Percentiles rank a stretch among this genome's conserved stretches.
Evolutionary conservation across 1,140 invertebrate species (phyloP).

Genomic region (Heliconius eleuchia): DNA sequence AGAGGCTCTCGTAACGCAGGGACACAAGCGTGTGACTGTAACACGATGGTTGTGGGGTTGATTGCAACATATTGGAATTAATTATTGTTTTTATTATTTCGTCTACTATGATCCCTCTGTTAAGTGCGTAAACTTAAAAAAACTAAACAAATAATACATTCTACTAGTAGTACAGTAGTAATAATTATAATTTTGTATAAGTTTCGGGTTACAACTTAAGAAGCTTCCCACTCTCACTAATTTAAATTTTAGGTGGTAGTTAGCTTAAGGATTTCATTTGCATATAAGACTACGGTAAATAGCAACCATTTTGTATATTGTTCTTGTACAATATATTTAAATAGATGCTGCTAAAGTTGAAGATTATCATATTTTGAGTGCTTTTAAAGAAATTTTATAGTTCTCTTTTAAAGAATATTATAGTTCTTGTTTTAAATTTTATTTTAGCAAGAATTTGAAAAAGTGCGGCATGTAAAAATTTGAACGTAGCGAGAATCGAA

Average conservation of each 20-base stretch:
- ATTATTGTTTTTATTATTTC: no score
- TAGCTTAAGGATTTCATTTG: constrained; percentile 8
- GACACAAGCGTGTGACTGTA: no score
- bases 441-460: neutral
- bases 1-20: no score
- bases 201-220: neutral
- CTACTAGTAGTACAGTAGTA: no score
- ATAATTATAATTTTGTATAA: neutral
- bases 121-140: no score
- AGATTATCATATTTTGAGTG: neutral
- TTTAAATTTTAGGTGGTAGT: constrained; percentile 8
- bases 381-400: neutral
- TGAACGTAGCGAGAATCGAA: no score
- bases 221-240: neutral
- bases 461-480: neutral
- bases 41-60: no score
- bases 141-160: no score
- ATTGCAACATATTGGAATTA: no score
- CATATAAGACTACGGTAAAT: neutral
- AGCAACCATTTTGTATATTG: neutral
- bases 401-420: neutral
- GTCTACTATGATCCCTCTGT: neutral
- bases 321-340: neutral
- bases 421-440: neutral
- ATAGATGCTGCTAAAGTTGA: neutral